Evolutionary conservation across 2,113 vertebrate genomes (phyloP), one percentile per base, ranked within the genome.

Genomic region (Sinocyclocheilus maitianheensis): DNA sequence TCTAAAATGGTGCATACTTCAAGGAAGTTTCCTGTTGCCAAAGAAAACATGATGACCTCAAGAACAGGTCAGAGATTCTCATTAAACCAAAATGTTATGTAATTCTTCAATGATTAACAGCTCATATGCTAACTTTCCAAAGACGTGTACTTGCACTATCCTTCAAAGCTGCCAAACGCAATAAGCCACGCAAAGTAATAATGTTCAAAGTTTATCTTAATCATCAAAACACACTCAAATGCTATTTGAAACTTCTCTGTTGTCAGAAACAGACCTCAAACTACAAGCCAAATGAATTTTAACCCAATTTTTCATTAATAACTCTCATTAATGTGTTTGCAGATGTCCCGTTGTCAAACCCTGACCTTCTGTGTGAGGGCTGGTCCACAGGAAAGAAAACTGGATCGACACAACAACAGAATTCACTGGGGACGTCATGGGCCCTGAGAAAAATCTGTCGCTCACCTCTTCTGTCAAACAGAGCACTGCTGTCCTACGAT

Each of bases 21-120:
- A 60, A 37, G 78, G 65, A 85, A 55, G 80, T 10, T 46, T 16
- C 51, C 53, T 69, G 34, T 30, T 13, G 76, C 81, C 87, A 89
- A 84, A 55, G n/a, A 46, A 84, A 87, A 80, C 77, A 89, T 0
- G 8, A 53, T 85, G 81, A 86, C 74, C 48, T 74, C 43, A 85
- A 51, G 26, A 81, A 55, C 26, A 48, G 74, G 76, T 85, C 37
- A 81, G 43, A 84, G 2, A 53, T 9, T 53, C 24, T 62, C 10
- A 43, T 53, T 60, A 81, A 81, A 51, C n/a, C 76, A 79, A 75
- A 34, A 51, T n/a, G 18, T 75, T 74, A 72, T 22, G 22, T 43
- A 84, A 84, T 51, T n/a, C 63, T 82, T 72, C 43, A 77, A 58
- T 30, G 76, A 3, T 24, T 77, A 79, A 55, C 72, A 37, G n/a